These are phyloP conservation scores for Kuschelorhynchus macadamiae DNA, from an alignment of 2,888 invertebrate species.

Conservation along the genomic window DNA sequence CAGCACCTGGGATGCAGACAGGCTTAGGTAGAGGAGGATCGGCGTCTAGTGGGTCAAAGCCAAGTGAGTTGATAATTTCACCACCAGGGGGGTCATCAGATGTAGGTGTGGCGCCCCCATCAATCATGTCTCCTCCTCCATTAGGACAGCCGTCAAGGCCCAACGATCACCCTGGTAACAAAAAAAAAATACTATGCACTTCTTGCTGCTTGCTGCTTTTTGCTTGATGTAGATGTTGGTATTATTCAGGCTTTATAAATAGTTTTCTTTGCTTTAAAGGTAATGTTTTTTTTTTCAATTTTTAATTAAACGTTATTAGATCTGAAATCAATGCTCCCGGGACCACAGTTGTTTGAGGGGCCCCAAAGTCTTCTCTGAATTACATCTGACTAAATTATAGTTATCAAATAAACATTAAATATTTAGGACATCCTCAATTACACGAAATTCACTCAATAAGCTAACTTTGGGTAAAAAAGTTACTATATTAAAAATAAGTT, in stretches of 20 bases:
- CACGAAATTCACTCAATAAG: too few relatives aligned
- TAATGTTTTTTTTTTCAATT: too few relatives aligned
- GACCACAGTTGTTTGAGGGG: too few relatives aligned
- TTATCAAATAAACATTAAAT: too few relatives aligned
- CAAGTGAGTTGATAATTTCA: slow-evolving; percentile 76
- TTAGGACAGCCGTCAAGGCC: slow-evolving; percentile 65
- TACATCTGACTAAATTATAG: too few relatives aligned
- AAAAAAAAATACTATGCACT: slow-evolving; percentile 13
- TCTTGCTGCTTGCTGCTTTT: slow-evolving; percentile 20
- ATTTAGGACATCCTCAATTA: too few relatives aligned
- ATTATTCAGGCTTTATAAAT: neutral
- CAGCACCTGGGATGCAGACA: slow-evolving; percentile 56
- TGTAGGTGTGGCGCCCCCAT: slow-evolving; percentile 60
- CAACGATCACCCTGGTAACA: slow-evolving; percentile 68
- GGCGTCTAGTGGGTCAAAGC: slow-evolving; percentile 64
- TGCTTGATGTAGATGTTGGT: slow-evolving; percentile 11
- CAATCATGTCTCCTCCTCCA: slow-evolving; percentile 63
- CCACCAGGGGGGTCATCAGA: slow-evolving; percentile 34
- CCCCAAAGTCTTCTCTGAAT: too few relatives aligned
- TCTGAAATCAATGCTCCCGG: too few relatives aligned
- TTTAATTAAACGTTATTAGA: too few relatives aligned
- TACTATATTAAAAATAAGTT: too few relatives aligned
- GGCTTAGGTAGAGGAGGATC: slow-evolving; percentile 30
- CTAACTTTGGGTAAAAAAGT: too few relatives aligned
- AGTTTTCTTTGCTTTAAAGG: too few relatives aligned